phyloP scores from a whole-genome alignment of 2,888 invertebrate genomes.

The Liopterus haemorrhoidalis region DNA sequence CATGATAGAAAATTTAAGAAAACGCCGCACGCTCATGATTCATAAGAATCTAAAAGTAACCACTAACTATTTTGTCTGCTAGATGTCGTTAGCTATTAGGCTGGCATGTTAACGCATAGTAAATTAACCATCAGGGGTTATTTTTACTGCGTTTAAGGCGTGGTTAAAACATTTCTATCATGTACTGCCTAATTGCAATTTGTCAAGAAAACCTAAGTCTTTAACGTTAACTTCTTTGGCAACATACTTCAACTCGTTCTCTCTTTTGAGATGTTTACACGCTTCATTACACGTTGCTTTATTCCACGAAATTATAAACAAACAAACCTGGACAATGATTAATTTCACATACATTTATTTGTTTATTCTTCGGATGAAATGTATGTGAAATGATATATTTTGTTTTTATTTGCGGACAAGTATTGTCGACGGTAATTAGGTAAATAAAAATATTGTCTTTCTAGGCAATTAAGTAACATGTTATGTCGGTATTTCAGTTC shows the following conservation, averaged over 20 bases:
- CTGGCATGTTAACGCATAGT: slow-evolving; percentile 1
- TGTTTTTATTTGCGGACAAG: no score
- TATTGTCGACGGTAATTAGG: no score
- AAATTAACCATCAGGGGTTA: slow-evolving; percentile 11
- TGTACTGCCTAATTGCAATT: slow-evolving; percentile 10
- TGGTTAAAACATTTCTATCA: slow-evolving; percentile 1
- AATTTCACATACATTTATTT: no score
- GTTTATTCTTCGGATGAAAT: no score
- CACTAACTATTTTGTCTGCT: neutral
- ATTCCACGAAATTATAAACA: neutral
- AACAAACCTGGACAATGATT: no score
- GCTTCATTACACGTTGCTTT: slow-evolving; percentile 1
- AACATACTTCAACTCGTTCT: neutral
- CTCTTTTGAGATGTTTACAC: neutral
- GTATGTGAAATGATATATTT: no score
- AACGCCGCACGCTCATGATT: no score
- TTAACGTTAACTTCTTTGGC: slow-evolving; percentile 6
- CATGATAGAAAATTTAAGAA: no score
- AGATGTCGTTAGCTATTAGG: slow-evolving; percentile 1
- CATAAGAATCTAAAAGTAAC: no score
- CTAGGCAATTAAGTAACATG: no score
- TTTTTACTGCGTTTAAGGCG: neutral
- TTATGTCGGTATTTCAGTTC: no score
- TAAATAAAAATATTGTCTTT: no score
- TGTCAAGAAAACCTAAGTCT: slow-evolving; percentile 7